Base-by-base conservation (phyloP, 2,113 vertebrate genomes). In the Xenopus borealis region DNA sequence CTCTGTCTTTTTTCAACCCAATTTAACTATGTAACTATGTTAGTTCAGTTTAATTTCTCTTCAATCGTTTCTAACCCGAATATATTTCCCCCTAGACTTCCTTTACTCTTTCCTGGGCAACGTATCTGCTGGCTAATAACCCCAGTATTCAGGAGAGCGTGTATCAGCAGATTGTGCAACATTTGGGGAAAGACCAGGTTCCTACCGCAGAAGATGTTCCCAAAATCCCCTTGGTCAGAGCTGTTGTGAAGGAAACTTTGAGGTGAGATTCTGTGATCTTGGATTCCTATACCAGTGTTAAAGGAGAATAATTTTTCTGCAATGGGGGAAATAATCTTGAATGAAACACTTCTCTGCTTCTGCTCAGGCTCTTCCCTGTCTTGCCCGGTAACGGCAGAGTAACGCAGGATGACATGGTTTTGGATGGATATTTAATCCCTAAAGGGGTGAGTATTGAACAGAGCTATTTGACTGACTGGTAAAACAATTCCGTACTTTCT, bases 361-460 rank as follows among this genome's bases (percentile, higher is more conserved):
- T 83, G 68, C 80, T 23, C 86, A 98, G 96, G 82, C 89, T 98
- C 81, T 98, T 94, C 82, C 94, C 95, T 72, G 95, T 96, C 80
- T 90, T 97, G 78, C 95, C 95, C 17, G 95, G 95, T 82, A 97
- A 96, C 14, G 95, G 94, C 67, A 89, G 94, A 75, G 87, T 97
- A 72, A 94, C 93, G 19, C 94, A 97, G 77, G 93, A 94, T 81
- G 94, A 98, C 82, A 79, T 96, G 83, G 84, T 96, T 5, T 27
- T 98, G 71, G 95, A 93, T 61, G 95, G 93, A 75, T 96, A 96
- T 86, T 89, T 95, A 55, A 95, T 96, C 79, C 96, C 96, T 80
- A 96, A 94, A 93, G 94, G 95, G 89, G 94, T 98, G 90, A 86
- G 93, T 85, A 47, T 53, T 30, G 33, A 40, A 40, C 2, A 1